Percentiles rank a stretch among this genome's conserved stretches.
These are phyloP conservation scores for Python bivittatus DNA, from an alignment of 2,113 vertebrate species.

Conservation along the genomic window DNA sequence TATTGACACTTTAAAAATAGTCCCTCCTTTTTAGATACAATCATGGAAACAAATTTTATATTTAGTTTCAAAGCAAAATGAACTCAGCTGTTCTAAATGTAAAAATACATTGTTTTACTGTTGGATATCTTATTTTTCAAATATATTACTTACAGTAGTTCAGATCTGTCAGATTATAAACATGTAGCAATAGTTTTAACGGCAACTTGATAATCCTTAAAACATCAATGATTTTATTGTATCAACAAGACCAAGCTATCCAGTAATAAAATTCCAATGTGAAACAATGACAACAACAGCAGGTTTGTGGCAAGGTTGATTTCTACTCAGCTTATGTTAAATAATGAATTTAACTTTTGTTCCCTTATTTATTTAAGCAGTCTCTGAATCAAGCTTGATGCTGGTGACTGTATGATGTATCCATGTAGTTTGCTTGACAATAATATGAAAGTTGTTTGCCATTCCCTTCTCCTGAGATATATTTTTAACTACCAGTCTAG, in stretches of 20 bases:
- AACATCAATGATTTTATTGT: constrained; percentile 16
- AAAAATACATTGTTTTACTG: constrained; percentile 51
- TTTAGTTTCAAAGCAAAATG: constrained; percentile 38
- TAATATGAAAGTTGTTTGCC: background rate
- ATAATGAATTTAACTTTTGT: background rate
- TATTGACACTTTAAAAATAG: constrained; percentile 63
- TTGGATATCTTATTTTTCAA: constrained; percentile 23
- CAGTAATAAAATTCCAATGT: background rate
- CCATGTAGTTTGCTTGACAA: background rate
- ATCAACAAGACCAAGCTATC: background rate
- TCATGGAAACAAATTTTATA: constrained; percentile 26
- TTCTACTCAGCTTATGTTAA: background rate
- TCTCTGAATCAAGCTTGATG: background rate
- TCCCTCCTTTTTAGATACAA: constrained; percentile 47
- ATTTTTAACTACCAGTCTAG: background rate
- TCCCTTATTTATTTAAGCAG: background rate
- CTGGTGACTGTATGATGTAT: background rate
- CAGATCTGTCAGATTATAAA: constrained; percentile 46
- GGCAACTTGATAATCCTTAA: constrained; percentile 45
- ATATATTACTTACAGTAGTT: constrained; percentile 9
- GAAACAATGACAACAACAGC: background rate
- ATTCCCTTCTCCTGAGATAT: background rate
- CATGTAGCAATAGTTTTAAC: constrained; percentile 26
- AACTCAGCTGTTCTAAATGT: constrained; percentile 35
- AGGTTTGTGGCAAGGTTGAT: background rate